These are phyloP conservation scores for Blastobasis adustella DNA, from an alignment of 2,888 invertebrate genomes.

Conservation along the genomic window DNA sequence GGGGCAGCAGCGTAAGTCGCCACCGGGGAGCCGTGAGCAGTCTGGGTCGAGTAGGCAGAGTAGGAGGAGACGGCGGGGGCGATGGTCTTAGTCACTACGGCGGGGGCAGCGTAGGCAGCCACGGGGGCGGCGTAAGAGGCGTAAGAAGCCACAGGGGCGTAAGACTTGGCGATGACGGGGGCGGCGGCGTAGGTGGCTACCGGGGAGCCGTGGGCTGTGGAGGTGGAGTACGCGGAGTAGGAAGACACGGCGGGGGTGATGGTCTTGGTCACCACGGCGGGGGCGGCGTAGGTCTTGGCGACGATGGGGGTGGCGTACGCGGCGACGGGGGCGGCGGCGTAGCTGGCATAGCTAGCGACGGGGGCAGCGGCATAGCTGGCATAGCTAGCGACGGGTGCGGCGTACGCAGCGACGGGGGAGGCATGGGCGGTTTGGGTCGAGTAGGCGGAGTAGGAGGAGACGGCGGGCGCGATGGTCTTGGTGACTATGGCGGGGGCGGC, in stretches of 20 bases:
- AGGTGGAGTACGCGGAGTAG: slow-evolving; percentile 27
- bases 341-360: slow-evolving; percentile 28
- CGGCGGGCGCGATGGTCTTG: slow-evolving; percentile 25
- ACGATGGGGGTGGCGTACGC: slow-evolving; percentile 28
- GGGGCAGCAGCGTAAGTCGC: slow-evolving; percentile 39
- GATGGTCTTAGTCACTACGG: slow-evolving; percentile 36
- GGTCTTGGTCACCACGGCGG: slow-evolving; percentile 23
- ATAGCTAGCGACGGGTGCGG: slow-evolving; percentile 24
- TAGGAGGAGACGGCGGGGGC: slow-evolving; percentile 51
- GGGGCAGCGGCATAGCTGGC: slow-evolving; percentile 25
- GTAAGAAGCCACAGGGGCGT: slow-evolving; percentile 16
- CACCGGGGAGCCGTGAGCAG: slow-evolving; percentile 31
- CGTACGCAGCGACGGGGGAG: slow-evolving; percentile 15
- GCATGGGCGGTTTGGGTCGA: slow-evolving; percentile 38
- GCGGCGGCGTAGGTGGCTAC: slow-evolving; percentile 35
- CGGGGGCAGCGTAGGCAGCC: slow-evolving; percentile 36
- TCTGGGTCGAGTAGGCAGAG: slow-evolving; percentile 23
- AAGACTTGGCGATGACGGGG: slow-evolving; percentile 43
- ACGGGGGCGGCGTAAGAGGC: slow-evolving; percentile 19
- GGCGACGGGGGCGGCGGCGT: slow-evolving; percentile 50
- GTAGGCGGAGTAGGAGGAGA: slow-evolving; percentile 31
- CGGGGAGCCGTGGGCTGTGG: slow-evolving; percentile 32
- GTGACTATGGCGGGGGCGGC: slow-evolving; percentile 49
- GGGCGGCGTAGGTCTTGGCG: slow-evolving; percentile 18
- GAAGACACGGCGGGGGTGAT: slow-evolving; percentile 28